A percentile compares a stretch with the other conserved stretches of the same genome.
Evolutionary conservation across 2,888 invertebrate species (phyloP).

Genomic region (Prosopocoilus inquinatus): DNA sequence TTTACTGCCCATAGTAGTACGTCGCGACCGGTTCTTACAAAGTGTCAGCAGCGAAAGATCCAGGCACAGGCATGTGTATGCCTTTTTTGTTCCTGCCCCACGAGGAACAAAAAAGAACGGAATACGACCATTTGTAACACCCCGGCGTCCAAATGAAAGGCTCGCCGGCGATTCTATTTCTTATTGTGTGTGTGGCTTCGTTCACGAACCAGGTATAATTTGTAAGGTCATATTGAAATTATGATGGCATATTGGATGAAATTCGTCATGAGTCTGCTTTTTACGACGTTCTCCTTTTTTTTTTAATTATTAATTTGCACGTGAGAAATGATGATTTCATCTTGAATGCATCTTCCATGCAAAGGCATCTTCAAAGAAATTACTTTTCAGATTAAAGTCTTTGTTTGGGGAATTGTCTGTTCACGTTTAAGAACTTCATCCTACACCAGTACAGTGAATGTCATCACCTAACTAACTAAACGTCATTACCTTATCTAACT

Average conservation of each 20-base stretch:
- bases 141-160: slow-evolving; percentile 7
- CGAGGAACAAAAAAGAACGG: slow-evolving; percentile 4
- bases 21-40: slow-evolving; percentile 18
- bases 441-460: too few species aligned
- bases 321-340: too few species aligned
- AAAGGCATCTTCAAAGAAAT: too few species aligned
- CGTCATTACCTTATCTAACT: too few species aligned
- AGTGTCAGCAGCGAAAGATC: slow-evolving; percentile 12
- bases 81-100: slow-evolving; percentile 2
- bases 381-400: too few species aligned
- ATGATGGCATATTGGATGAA: not conserved
- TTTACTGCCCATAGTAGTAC: slow-evolving; percentile 18
- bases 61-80: slow-evolving; percentile 1
- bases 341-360: too few species aligned
- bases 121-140: slow-evolving; percentile 17
- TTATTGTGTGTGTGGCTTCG: slow-evolving; percentile 10
- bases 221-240: slow-evolving; percentile 9
- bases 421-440: too few species aligned
- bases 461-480: too few species aligned
- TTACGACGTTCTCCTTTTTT: too few species aligned
- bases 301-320: too few species aligned
- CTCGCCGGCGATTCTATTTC: not conserved
- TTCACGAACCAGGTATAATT: slow-evolving; percentile 5
- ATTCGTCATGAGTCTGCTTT: too few species aligned
- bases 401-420: too few species aligned